Percentiles rank a stretch among this genome's conserved stretches.
phyloP scores from a whole-genome alignment of 2,797 vertebrate species.

The Neosilurus mollespiculum region DNA sequence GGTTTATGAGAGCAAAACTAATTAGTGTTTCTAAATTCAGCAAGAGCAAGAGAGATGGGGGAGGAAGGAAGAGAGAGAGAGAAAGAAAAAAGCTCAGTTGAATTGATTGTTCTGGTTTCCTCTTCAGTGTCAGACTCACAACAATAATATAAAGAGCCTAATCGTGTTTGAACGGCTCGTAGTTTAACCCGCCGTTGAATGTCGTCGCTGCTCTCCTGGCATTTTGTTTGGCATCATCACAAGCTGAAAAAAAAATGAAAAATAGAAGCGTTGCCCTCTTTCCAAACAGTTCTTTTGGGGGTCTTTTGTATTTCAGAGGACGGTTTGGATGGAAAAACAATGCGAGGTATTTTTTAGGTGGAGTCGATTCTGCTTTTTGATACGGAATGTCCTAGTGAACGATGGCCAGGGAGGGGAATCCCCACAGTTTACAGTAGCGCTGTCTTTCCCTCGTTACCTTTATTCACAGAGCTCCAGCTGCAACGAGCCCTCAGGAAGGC shows the following conservation, averaged over 20 bases:
- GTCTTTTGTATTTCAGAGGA: conserved; percentile 67
- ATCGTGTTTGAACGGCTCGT: conserved; percentile 72
- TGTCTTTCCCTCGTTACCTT: conserved; percentile 87
- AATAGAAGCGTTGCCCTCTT: conserved; percentile 62
- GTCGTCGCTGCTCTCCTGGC: conserved; percentile 69
- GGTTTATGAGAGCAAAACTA: conserved; percentile 82
- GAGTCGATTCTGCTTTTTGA: conserved; percentile 75
- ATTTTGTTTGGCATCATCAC: conserved; percentile 71
- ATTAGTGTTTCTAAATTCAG: conserved; percentile 85
- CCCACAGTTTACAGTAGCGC: conserved; percentile 88
- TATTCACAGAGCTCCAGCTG: conserved; percentile 89
- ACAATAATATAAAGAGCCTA: conserved; percentile 76
- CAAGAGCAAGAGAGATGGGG: conserved; percentile 44
- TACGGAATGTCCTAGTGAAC: conserved; percentile 79
- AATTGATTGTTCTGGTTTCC: conserved; percentile 80
- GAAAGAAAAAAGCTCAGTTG: conserved; percentile 59
- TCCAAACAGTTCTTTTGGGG: conserved; percentile 31
- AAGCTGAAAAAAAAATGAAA: conserved; percentile 45
- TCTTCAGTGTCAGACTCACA: conserved; percentile 71
- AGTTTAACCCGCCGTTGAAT: conserved; percentile 70
- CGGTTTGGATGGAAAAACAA: conserved; percentile 65
- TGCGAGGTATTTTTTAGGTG: conserved; percentile 68
- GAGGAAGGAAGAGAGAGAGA: conserved; percentile 40
- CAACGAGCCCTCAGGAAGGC: conserved; percentile 93
- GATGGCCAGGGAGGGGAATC: conserved; percentile 68